Evolutionary conservation across 30 jellyfish, hydroid and myxozoan genomes (phyloP).

Genomic region (Rhopilema esculentum): DNA sequence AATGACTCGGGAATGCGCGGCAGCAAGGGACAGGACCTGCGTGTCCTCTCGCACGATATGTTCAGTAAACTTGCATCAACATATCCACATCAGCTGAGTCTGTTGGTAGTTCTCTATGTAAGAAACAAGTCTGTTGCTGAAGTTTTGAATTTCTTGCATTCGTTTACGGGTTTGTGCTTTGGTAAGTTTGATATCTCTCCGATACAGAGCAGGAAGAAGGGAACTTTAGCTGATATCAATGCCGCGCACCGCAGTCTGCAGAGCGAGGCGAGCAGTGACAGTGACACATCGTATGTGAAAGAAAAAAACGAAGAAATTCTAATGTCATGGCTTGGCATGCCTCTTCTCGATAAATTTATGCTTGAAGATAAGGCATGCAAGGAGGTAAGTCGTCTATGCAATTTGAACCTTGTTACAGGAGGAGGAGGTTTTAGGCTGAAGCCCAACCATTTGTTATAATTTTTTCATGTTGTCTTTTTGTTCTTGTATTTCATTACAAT

Average conservation of each 20-base stretch:
- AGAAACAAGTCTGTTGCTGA: conserved; percentile 12
- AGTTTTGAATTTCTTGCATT: conserved; percentile 43
- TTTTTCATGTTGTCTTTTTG: too few species aligned
- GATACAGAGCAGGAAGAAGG: conserved; percentile 15
- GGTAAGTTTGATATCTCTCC: conserved; percentile 33
- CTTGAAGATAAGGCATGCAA: conserved; percentile 55
- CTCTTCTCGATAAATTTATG: conserved; percentile 29
- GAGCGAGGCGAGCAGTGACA: conserved; percentile 40
- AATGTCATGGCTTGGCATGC: conserved; percentile 41
- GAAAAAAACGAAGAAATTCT: conserved; percentile 30
- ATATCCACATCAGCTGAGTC: conserved; percentile 26
- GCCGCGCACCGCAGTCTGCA: conserved; percentile 58
- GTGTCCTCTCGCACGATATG: conserved; percentile 60
- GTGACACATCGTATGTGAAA: conserved; percentile 24
- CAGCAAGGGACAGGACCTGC: conserved; percentile 75
- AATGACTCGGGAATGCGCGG: conserved; percentile 81
- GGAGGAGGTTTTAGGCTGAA: too few species aligned
- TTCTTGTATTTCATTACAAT: too few species aligned
- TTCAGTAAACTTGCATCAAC: conserved; percentile 39
- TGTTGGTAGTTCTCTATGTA: conserved; percentile 31
- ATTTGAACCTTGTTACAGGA: not conserved
- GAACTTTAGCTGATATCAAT: conserved; percentile 26
- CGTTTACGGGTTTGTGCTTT: conserved; percentile 62
- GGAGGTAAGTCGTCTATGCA: conserved; percentile 11
- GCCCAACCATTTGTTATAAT: too few species aligned